These are phyloP conservation scores for Boloria selene DNA, from an alignment of 2,888 invertebrate genomes.

Conservation along the genomic window DNA sequence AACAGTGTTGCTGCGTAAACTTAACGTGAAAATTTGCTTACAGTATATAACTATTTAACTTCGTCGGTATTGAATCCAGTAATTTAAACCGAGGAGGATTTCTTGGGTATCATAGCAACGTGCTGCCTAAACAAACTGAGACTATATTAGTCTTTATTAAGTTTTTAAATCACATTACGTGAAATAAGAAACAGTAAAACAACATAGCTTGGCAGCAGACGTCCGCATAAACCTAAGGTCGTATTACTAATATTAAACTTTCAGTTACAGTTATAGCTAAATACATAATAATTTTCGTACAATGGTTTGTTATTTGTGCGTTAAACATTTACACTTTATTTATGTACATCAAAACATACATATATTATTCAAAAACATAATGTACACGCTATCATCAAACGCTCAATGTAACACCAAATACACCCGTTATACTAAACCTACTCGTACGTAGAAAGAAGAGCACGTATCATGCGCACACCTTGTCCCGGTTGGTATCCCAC, in stretches of 20 bases:
- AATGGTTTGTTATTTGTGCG: conserved; percentile 74
- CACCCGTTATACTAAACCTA: conserved; percentile 63
- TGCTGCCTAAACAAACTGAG: conserved; percentile 37
- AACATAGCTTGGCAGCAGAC: conserved; percentile 50
- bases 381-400: conserved; percentile 73
- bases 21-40: conserved; percentile 50
- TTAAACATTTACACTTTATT: conserved; percentile 82
- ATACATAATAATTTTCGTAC: conserved; percentile 67
- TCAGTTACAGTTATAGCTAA: conserved; percentile 73
- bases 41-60: conserved; percentile 54
- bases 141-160: conserved; percentile 30
- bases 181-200: conserved; percentile 33
- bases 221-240: conserved; percentile 60
- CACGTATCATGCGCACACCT: conserved; percentile 60
- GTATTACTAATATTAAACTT: conserved; percentile 67
- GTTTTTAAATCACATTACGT: conserved; percentile 22
- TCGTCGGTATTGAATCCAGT: conserved; percentile 45
- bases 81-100: conserved; percentile 51
- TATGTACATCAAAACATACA: conserved; percentile 82
- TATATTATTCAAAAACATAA: conserved; percentile 77
- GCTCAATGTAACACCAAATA: conserved; percentile 66
- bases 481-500: conserved; percentile 80
- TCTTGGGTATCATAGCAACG: conserved; percentile 42
- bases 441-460: conserved; percentile 45
- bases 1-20: conserved; percentile 52